Conservation (phyloP, 2,888 invertebrate species). For the Ferrisia virgata region DNA sequence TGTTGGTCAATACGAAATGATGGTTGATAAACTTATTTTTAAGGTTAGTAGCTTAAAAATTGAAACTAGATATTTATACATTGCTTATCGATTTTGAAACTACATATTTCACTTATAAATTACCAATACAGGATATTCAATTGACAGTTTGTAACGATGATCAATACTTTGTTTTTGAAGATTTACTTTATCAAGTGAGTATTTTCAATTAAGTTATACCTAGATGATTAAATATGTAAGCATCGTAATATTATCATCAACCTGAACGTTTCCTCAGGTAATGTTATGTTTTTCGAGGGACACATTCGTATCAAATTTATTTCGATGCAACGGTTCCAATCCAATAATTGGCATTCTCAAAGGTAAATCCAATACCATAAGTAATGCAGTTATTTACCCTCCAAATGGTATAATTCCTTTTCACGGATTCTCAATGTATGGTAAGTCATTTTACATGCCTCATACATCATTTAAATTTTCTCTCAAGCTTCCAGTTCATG, state of each 20-base stretch:
- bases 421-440: constrained; percentile 96
- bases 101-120: too few relatives aligned
- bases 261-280: constrained; percentile 56
- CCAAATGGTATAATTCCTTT: constrained; percentile 94
- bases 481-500: constrained; percentile 27
- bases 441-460: constrained; percentile 57
- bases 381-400: constrained; percentile 76
- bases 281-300: constrained; percentile 91
- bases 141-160: constrained; percentile 95
- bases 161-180: constrained; percentile 97
- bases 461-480: not conserved
- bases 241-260: not conserved
- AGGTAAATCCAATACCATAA: constrained; percentile 65
- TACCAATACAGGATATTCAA: constrained; percentile 82
- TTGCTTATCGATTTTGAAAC: not conserved
- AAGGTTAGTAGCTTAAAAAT: constrained; percentile 59
- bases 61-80: too few relatives aligned
- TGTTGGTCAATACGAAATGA: constrained; percentile 83
- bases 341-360: constrained; percentile 73
- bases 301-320: constrained; percentile 70
- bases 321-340: constrained; percentile 58
- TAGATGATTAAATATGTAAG: not conserved
- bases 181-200: constrained; percentile 82
- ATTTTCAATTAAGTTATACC: not conserved
- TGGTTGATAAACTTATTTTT: constrained; percentile 90